Percentiles rank a stretch among this genome's conserved stretches.
Evolutionary conservation across 2,113 vertebrate species (phyloP).

Genomic region (Callospermophilus lateralis): DNA sequence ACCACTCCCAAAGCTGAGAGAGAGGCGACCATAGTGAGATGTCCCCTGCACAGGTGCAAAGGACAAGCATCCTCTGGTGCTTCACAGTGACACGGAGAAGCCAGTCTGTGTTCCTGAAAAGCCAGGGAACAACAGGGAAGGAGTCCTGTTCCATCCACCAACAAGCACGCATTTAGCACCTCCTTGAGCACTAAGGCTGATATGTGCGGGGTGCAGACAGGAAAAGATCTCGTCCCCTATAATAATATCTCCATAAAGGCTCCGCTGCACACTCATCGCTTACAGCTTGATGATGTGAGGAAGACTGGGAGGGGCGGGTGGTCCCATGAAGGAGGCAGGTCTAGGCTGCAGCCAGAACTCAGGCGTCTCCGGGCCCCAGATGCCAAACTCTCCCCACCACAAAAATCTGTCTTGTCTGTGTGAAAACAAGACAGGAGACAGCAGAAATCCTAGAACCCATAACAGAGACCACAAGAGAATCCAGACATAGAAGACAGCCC

Average conservation of each 20-base stretch:
- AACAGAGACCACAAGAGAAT: no score
- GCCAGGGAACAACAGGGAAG: no score
- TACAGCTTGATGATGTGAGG: not conserved
- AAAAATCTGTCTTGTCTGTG: not conserved
- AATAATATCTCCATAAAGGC: not conserved
- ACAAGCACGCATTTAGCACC: not conserved
- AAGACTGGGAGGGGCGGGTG: no score
- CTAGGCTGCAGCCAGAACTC: not conserved
- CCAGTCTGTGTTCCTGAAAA: not conserved
- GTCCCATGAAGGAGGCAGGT: no score
- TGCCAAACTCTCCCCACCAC: not conserved
- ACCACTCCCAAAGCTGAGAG: constrained; percentile 11
- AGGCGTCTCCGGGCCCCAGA: not conserved
- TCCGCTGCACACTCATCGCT: no score
- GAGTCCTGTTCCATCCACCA: not conserved
- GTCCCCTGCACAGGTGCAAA: not conserved
- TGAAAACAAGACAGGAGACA: not conserved
- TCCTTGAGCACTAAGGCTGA: not conserved
- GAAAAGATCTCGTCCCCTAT: not conserved
- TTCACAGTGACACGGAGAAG: not conserved
- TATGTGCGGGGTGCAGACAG: not conserved
- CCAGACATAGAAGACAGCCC: not conserved
- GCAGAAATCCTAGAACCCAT: not conserved
- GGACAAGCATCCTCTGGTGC: not conserved
- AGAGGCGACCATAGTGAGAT: not conserved